Evolutionary conservation across 2,797 vertebrate species (phyloP).

Genomic region (Acanthurus leucopareius): DNA sequence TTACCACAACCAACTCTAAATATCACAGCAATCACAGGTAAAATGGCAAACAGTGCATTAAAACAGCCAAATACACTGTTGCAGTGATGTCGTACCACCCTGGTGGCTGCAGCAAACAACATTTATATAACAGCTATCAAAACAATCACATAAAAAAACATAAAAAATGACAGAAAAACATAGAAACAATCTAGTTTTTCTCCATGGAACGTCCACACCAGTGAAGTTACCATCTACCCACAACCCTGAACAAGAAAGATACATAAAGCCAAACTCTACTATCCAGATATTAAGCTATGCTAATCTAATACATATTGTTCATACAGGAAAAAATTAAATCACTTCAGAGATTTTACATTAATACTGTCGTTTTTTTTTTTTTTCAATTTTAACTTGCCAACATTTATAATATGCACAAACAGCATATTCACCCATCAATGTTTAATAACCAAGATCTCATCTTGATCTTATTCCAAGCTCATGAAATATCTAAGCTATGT

Average conservation of each 20-base stretch:
- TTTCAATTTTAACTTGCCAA: background rate
- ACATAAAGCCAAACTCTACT: background rate
- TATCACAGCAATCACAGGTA: background rate
- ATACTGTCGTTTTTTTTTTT: background rate
- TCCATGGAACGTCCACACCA: background rate
- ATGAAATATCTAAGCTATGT: too few relatives aligned
- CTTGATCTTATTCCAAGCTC: too few relatives aligned
- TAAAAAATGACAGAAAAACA: background rate
- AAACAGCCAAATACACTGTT: background rate
- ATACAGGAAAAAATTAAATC: background rate
- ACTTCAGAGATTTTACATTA: background rate
- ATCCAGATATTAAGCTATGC: background rate
- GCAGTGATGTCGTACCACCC: background rate
- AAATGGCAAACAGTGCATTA: background rate
- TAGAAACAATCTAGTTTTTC: background rate
- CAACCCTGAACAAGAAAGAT: background rate
- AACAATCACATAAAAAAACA: background rate
- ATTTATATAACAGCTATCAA: background rate
- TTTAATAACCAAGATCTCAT: background rate
- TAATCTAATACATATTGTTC: background rate
- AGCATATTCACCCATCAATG: background rate
- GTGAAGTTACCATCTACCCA: too few relatives aligned
- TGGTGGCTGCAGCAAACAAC: background rate
- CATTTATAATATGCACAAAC: background rate
- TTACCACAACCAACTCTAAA: background rate